phyloP scores from a whole-genome alignment of 2,888 invertebrate species.

The Meiosimyza platycephala region DNA sequence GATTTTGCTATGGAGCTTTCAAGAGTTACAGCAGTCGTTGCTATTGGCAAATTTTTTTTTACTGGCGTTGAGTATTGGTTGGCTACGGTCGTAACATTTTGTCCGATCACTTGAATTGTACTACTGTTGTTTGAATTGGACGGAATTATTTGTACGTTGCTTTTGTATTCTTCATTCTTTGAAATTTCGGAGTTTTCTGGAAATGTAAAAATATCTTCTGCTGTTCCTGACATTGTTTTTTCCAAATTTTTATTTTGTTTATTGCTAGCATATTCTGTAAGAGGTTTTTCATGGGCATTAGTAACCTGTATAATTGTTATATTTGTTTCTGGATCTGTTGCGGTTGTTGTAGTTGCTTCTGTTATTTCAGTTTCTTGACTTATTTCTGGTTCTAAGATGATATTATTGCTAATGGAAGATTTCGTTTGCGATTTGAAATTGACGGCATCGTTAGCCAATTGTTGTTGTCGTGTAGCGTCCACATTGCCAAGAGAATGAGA shows the following conservation, averaged over 20 bases:
- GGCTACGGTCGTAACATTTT: conserved; percentile 45
- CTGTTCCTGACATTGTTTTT: conserved; percentile 38
- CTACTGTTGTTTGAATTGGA: conserved; percentile 60
- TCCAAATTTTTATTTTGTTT: conserved; percentile 39
- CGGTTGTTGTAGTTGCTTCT: conserved; percentile 31
- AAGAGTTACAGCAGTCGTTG: conserved; percentile 25
- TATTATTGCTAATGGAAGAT: conserved; percentile 45
- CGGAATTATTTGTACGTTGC: conserved; percentile 68
- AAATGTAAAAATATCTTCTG: conserved; percentile 63
- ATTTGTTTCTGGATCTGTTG: conserved; percentile 56
- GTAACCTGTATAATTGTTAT: conserved; percentile 73
- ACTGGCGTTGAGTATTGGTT: conserved; percentile 61
- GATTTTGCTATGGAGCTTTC: conserved; percentile 12
- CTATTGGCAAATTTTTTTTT: conserved; percentile 50
- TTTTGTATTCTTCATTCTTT: conserved; percentile 59
- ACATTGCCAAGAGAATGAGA: conserved; percentile 62
- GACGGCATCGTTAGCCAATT: conserved; percentile 32
- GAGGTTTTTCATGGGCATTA: conserved; percentile 16
- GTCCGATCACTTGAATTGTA: conserved; percentile 61
- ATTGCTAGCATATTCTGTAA: conserved; percentile 13
- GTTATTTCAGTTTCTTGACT: conserved; percentile 33
- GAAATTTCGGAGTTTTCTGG: conserved; percentile 53
- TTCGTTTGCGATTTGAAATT: conserved; percentile 4
- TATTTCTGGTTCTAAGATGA: conserved; percentile 53
- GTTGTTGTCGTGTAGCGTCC: conserved; percentile 47